These are phyloP conservation scores for Girardinus metallicus DNA, from an alignment of 2,797 vertebrate genomes.

Conservation along the genomic window DNA sequence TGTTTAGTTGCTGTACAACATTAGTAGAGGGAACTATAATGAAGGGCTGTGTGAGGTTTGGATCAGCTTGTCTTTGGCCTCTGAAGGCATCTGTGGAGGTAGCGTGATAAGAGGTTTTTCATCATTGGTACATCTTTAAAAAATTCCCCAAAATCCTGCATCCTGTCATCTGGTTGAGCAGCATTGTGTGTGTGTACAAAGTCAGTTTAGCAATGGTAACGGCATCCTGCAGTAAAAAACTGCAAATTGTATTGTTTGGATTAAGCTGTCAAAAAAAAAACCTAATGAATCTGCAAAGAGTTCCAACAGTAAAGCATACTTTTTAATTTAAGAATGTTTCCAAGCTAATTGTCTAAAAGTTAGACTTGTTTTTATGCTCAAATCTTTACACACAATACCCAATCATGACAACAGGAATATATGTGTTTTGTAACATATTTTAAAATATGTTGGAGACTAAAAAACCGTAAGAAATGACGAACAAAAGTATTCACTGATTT, in stretches of 20 bases:
- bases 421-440: not conserved
- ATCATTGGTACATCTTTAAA: not conserved
- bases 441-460: not conserved
- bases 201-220: not conserved
- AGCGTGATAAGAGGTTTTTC: constrained; percentile 6
- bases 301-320: not conserved
- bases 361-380: not conserved
- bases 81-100: not conserved
- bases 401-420: not conserved
- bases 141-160: not conserved
- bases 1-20: not conserved
- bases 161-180: not conserved
- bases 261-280: not conserved
- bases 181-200: not conserved
- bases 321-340: not conserved
- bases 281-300: not conserved
- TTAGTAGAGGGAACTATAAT: not conserved
- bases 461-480: not conserved
- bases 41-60: not conserved
- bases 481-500: not conserved
- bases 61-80: not conserved
- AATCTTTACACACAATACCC: not conserved
- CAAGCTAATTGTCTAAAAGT: not conserved
- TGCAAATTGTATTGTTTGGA: not conserved
- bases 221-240: not conserved